phyloP scores from a whole-genome alignment of 2,888 invertebrate genomes.

The Drosophila paranaensis region DNA sequence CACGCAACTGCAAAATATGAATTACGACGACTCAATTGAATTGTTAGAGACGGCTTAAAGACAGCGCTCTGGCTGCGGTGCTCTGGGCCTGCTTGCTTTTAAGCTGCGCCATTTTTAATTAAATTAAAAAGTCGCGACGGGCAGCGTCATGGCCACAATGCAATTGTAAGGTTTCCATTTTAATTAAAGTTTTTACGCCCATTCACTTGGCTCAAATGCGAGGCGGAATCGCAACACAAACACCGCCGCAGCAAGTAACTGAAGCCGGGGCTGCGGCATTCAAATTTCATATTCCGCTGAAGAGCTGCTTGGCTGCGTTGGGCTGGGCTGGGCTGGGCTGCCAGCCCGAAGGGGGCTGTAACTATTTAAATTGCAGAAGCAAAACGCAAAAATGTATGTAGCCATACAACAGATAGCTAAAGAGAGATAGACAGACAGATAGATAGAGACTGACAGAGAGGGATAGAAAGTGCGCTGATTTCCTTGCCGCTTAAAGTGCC shows the following conservation, averaged over 20 bases:
- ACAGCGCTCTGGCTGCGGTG: not conserved
- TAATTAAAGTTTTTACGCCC: conserved; percentile 77
- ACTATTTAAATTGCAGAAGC: conserved; percentile 67
- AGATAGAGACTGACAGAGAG: not conserved
- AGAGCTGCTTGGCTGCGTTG: conserved; percentile 23
- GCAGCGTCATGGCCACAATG: conserved; percentile 56
- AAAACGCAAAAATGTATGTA: conserved; percentile 45
- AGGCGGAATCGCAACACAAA: conserved; percentile 62
- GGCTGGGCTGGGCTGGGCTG: conserved; percentile 4
- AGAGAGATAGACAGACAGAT: not conserved
- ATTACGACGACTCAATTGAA: conserved; percentile 47
- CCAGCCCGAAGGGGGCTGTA: not conserved
- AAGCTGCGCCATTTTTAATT: conserved; percentile 57
- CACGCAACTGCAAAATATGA: conserved; percentile 38
- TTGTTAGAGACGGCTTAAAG: conserved; percentile 28
- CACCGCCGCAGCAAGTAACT: conserved; percentile 35
- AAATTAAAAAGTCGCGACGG: conserved; percentile 69
- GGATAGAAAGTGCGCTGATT: conserved; percentile 39
- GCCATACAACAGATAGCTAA: conserved; percentile 24
- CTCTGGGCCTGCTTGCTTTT: conserved; percentile 14
- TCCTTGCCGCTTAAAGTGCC: conserved; percentile 46
- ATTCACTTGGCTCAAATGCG: conserved; percentile 60
- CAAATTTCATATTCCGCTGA: conserved; percentile 73
- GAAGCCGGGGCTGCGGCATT: conserved; percentile 29
- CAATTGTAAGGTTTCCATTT: conserved; percentile 78